Conservation (phyloP, 2,797 vertebrate species). For the Leptoclinus maculatus region DNA sequence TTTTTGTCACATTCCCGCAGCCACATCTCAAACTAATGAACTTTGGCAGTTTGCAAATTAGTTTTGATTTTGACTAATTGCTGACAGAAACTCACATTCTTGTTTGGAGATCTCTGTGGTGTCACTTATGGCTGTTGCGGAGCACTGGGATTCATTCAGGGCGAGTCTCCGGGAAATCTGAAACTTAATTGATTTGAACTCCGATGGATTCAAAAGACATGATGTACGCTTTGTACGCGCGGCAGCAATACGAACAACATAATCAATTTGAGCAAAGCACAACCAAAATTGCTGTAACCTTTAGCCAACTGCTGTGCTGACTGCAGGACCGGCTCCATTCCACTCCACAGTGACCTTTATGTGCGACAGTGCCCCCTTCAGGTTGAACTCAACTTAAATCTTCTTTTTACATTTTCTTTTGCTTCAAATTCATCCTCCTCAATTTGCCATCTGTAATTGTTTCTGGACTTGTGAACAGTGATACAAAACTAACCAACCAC, state of each 20-base stretch:
- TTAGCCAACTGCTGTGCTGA: neutral
- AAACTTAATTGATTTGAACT: neutral
- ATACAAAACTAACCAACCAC: conserved; percentile 18
- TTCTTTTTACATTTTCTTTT: neutral
- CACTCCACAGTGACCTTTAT: neutral
- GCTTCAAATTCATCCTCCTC: conserved; percentile 19
- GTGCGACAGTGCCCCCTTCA: neutral
- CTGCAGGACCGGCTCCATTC: neutral
- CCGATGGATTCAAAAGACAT: neutral
- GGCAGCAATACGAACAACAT: neutral
- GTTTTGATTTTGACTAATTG: conserved; percentile 25
- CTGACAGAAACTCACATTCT: neutral
- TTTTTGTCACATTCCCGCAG: neutral
- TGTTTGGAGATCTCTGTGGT: neutral
- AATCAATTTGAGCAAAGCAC: neutral
- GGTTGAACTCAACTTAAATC: neutral
- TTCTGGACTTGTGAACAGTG: neutral
- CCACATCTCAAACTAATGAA: conserved; percentile 9
- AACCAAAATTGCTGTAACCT: too few species aligned
- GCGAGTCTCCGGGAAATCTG: neutral
- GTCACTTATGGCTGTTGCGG: neutral
- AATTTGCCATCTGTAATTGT: conserved; percentile 16
- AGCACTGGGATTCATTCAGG: neutral
- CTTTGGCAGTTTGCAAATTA: conserved; percentile 12
- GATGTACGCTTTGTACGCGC: neutral